These are phyloP conservation scores for Teinopalpus imperialis DNA, from an alignment of 2,888 invertebrate genomes.

Conservation along the genomic window DNA sequence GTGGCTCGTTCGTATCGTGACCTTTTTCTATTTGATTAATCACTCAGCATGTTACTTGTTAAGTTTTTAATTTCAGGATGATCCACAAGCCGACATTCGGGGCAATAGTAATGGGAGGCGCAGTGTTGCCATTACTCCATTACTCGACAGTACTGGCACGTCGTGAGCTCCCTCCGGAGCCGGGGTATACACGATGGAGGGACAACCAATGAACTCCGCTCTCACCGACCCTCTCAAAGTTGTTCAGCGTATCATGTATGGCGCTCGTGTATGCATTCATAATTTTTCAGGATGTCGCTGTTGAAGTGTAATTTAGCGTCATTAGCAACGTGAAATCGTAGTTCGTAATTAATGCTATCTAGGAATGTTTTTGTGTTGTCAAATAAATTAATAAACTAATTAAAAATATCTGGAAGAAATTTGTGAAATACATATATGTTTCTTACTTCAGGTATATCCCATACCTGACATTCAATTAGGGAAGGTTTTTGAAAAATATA, in stretches of 20 bases:
- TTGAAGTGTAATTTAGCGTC: conserved; percentile 19
- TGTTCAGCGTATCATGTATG: conserved; percentile 27
- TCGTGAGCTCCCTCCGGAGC: conserved; percentile 39
- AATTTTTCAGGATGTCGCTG: conserved; percentile 18
- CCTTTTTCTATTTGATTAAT: no score
- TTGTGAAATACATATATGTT: no score
- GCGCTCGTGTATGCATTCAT: conserved; percentile 28
- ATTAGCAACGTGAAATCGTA: no score
- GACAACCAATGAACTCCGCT: conserved; percentile 42
- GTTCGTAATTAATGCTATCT: no score
- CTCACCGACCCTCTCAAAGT: not conserved
- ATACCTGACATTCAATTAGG: no score
- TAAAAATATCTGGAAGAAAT: no score
- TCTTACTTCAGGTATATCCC: no score
- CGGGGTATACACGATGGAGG: conserved; percentile 39
- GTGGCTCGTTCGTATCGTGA: no score
- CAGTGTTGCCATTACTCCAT: conserved; percentile 57
- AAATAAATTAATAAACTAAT: no score
- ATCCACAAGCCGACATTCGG: conserved; percentile 65
- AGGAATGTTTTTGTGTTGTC: no score
- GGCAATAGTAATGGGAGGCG: conserved; percentile 51
- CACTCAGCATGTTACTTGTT: no score
- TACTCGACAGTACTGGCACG: conserved; percentile 62
- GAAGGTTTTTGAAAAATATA: no score
- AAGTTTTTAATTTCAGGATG: conserved; percentile 46